Conservation (phyloP, 2,888 invertebrate species). For the Isoperla grammatica region DNA sequence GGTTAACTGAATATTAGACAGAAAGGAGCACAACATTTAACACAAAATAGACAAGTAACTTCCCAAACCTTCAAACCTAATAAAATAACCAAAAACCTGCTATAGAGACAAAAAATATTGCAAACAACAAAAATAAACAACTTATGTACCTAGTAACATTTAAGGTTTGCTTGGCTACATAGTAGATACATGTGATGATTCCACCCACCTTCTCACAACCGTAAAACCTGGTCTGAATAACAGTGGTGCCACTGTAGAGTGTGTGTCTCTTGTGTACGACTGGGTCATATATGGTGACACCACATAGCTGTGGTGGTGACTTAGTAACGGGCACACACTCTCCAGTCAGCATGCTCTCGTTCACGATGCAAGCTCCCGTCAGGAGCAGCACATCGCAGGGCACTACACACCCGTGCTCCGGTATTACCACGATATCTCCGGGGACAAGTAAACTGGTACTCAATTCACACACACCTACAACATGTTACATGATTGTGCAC, state of each 20-base stretch:
- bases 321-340: conserved; percentile 56
- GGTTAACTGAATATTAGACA: no score
- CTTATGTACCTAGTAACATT: no score
- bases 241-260: conserved; percentile 83
- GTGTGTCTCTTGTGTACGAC: conserved; percentile 76
- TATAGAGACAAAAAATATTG: no score
- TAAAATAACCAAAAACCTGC: no score
- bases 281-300: conserved; percentile 57
- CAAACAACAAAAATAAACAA: no score
- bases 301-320: conserved; percentile 51
- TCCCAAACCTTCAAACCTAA: no score
- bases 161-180: no score
- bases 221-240: conserved; percentile 81
- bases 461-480: conserved; percentile 37
- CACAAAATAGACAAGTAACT: no score
- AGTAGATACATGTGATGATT: no score
- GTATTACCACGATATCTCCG: conserved; percentile 78
- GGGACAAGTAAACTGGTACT: conserved; percentile 68
- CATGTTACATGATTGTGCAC: no score
- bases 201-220: conserved; percentile 58
- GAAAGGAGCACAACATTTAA: no score
- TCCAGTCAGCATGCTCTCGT: conserved; percentile 91
- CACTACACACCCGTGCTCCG: conserved; percentile 70
- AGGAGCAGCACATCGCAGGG: conserved; percentile 81
- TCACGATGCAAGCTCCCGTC: conserved; percentile 84